Conservation (phyloP, 2,888 invertebrate genomes). For the Stenolophus ochropezus region DNA sequence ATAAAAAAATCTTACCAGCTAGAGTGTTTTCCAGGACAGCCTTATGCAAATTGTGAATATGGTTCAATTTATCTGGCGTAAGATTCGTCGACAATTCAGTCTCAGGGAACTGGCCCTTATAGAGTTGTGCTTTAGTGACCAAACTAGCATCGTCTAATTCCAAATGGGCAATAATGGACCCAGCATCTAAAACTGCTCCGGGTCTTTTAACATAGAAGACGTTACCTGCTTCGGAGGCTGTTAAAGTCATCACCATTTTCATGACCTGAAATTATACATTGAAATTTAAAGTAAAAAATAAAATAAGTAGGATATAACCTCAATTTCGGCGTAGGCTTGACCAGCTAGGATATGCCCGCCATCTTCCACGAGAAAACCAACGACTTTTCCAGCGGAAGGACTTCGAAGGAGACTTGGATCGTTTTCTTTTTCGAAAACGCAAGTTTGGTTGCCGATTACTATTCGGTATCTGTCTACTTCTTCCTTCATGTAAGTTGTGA, state of each 20-base stretch:
- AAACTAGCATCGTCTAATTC: conserved; percentile 94
- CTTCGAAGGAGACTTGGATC: conserved; percentile 96
- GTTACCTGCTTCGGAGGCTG: conserved; percentile 90
- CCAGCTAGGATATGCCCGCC: conserved; percentile 95
- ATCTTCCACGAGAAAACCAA: conserved; percentile 93
- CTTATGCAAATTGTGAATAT: conserved; percentile 87
- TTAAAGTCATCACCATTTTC: conserved; percentile 99
- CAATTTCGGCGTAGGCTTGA: conserved; percentile 97
- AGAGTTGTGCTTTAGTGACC: conserved; percentile 89
- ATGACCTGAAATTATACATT: conserved; percentile 80
- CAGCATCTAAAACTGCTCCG: conserved; percentile 94
- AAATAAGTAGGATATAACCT: too few relatives aligned
- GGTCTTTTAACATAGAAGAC: conserved; percentile 91
- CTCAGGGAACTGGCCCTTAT: conserved; percentile 86
- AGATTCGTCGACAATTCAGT: conserved; percentile 78
- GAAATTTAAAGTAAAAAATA: neutral
- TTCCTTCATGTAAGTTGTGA: conserved; percentile 97
- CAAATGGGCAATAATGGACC: conserved; percentile 87
- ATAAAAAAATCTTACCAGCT: too few relatives aligned
- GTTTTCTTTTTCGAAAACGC: conserved; percentile 98
- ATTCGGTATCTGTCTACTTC: conserved; percentile 96
- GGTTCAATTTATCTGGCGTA: conserved; percentile 90
- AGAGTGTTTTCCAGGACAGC: conserved; percentile 91
- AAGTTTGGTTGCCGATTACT: conserved; percentile 97
- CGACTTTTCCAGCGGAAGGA: conserved; percentile 96